phyloP scores from a whole-genome alignment of 2,113 vertebrate species.

The Hippocampus zosterae region DNA sequence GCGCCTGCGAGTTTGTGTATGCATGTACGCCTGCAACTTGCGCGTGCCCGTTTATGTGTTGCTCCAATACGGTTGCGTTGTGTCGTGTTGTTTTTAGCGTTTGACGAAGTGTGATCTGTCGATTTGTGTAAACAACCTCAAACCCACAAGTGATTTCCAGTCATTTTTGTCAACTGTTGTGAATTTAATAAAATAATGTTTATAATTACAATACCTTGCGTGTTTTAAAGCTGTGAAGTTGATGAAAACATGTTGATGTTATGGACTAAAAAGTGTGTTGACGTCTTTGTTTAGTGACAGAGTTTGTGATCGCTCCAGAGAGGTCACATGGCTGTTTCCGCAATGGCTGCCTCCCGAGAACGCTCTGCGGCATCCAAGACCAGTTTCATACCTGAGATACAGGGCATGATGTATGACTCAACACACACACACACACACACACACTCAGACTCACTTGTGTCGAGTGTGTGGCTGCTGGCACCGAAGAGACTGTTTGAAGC shows the following conservation, averaged over 20 bases:
- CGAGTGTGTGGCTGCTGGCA: conserved; percentile 37
- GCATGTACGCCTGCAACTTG: neutral
- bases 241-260: neutral
- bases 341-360: conserved; percentile 74
- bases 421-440: too few relatives aligned
- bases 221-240: neutral
- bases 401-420: conserved; percentile 88
- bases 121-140: neutral
- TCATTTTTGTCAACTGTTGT: neutral
- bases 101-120: neutral
- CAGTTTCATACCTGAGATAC: conserved; percentile 84
- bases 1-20: neutral
- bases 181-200: neutral
- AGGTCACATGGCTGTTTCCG: conserved; percentile 75
- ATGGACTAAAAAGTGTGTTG: neutral
- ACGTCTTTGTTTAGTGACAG: neutral
- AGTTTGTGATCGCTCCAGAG: conserved; percentile 55
- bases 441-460: conserved; percentile 51
- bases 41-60: too few relatives aligned
- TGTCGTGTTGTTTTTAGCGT: conserved; percentile 32
- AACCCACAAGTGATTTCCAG: neutral
- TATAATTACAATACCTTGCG: neutral
- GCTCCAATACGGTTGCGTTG: conserved; percentile 33
- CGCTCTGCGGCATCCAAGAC: conserved; percentile 69
- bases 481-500: conserved; percentile 68